A percentile compares a stretch with the other conserved stretches of the same genome.
phyloP scores from a whole-genome alignment of 2,113 vertebrate species.

The Serilophus lunatus region DNA sequence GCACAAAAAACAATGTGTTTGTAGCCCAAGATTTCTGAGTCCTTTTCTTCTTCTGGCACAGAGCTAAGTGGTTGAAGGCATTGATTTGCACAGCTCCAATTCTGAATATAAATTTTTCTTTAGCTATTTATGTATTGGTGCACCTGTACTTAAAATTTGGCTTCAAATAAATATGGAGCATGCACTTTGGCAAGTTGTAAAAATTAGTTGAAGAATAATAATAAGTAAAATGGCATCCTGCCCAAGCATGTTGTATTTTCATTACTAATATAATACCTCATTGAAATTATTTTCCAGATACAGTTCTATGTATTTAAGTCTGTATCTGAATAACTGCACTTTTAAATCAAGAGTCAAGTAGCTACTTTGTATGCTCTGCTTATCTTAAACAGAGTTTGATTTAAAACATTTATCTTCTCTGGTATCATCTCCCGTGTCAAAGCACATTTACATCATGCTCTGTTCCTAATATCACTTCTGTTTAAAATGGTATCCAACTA shows the following conservation, averaged over 20 bases:
- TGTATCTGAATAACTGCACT: conserved; percentile 13
- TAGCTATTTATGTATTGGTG: not conserved
- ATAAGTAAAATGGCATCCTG: not conserved
- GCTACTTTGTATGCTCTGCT: conserved; percentile 36
- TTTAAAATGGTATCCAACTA: not conserved
- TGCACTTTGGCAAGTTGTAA: not conserved
- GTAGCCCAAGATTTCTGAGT: not conserved
- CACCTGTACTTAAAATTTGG: not conserved
- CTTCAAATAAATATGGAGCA: not conserved
- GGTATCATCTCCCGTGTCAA: conserved; percentile 42
- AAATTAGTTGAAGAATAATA: not conserved
- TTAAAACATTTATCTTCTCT: conserved; percentile 51
- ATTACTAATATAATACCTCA: not conserved
- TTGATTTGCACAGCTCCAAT: not conserved
- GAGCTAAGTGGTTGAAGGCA: not conserved
- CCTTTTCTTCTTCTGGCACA: not conserved
- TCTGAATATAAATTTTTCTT: not conserved
- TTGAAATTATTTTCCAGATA: conserved; percentile 16
- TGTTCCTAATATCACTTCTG: not conserved
- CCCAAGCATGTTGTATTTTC: not conserved
- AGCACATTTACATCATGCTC: conserved; percentile 33
- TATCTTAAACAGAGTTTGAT: conserved; percentile 56
- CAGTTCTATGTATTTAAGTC: not conserved
- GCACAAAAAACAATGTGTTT: not conserved
- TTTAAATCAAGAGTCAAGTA: conserved; percentile 49